A percentile compares a stretch with the other conserved stretches of the same genome.
phyloP scores from a whole-genome alignment of 2,888 invertebrate species.

The Pterostichus madidus region DNA sequence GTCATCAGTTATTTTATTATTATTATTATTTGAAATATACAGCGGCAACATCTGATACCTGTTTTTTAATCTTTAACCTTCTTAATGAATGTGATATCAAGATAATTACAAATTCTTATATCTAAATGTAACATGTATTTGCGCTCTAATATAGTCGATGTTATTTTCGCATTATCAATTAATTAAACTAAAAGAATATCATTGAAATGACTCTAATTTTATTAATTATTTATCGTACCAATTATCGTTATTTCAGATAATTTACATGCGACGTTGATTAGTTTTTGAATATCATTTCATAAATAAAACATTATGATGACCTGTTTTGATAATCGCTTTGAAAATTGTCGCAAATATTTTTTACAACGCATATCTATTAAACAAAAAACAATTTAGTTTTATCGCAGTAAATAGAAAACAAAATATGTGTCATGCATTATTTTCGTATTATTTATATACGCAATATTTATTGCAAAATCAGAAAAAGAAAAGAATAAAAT shows the following conservation, averaged over 20 bases:
- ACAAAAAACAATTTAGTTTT: no score
- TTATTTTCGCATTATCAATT: slow-evolving; percentile 38
- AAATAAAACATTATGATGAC: slow-evolving; percentile 23
- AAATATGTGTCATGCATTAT: no score
- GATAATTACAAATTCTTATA: slow-evolving; percentile 36
- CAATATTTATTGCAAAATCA: no score
- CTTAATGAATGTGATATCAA: slow-evolving; percentile 31
- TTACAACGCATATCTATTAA: no score
- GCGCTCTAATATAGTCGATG: slow-evolving; percentile 21
- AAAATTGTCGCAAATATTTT: no score
- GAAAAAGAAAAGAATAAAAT: no score
- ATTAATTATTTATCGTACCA: neutral
- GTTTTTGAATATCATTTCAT: slow-evolving; percentile 17
- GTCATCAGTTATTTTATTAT: slow-evolving; percentile 45
- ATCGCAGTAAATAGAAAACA: no score
- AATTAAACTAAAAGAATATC: slow-evolving; percentile 28
- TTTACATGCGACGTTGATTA: slow-evolving; percentile 1
- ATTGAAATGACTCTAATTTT: slow-evolving; percentile 1
- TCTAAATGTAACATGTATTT: slow-evolving; percentile 24
- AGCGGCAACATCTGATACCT: slow-evolving; percentile 49
- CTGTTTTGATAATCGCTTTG: neutral
- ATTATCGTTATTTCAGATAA: neutral
- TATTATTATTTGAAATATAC: slow-evolving; percentile 60
- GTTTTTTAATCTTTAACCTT: slow-evolving; percentile 44
- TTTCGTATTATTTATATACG: no score